Evolutionary conservation across 1,140 invertebrate genomes (phyloP).

Genomic region (Aphis craccivora): DNA sequence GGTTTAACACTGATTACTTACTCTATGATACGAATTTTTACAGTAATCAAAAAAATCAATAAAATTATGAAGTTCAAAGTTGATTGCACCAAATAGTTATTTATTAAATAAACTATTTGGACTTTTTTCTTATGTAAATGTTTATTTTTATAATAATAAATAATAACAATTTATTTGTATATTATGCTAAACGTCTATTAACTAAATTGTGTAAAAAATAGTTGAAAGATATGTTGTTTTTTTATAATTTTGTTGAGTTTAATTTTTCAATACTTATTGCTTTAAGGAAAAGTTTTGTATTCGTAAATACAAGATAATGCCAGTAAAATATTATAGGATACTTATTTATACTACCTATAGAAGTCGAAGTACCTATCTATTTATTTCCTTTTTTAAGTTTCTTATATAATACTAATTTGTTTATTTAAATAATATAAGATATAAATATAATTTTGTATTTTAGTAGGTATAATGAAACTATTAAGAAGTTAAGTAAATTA

Average conservation of each 20-base stretch:
- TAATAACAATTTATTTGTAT: not conserved
- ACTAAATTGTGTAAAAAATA: not conserved
- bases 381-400: no score
- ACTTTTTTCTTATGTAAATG: not conserved
- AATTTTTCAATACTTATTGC: not conserved
- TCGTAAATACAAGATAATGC: not conserved
- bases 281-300: not conserved
- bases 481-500: not conserved
- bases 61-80: no score
- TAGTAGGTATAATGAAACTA: not conserved
- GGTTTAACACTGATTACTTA: not conserved
- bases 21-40: not conserved
- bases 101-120: no score
- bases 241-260: not conserved
- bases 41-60: no score
- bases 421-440: not conserved
- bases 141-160: no score
- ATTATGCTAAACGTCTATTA: not conserved
- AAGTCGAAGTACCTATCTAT: no score
- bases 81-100: no score
- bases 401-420: not conserved
- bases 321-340: not conserved
- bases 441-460: not conserved
- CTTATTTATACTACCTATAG: no score
- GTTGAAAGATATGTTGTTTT: not conserved